Conservation (phyloP, 2,797 vertebrate genomes). For the Sebastes steindachneri region DNA sequence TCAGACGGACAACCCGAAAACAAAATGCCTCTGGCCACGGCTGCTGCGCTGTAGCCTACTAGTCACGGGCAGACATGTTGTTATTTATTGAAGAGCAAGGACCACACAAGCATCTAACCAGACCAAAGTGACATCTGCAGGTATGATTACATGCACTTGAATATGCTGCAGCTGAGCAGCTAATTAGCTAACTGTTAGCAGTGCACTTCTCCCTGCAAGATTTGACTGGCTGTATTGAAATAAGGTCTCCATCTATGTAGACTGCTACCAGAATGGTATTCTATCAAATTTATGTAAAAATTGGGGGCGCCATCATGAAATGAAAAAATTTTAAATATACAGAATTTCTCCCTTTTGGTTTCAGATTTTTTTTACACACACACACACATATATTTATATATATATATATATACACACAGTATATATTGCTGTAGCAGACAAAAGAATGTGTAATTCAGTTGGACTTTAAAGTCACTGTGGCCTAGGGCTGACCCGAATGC, state of each 20-base stretch:
- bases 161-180: not conserved
- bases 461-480: not conserved
- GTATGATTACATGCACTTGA: not conserved
- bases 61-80: not conserved
- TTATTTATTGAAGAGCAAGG: not conserved
- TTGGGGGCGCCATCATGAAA: not conserved
- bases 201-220: not conserved
- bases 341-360: not conserved
- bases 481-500: no score
- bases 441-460: not conserved
- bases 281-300: not conserved
- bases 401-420: not conserved
- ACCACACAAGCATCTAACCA: not conserved
- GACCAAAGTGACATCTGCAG: not conserved
- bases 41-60: no score
- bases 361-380: not conserved
- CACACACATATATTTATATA: not conserved
- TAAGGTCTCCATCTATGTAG: not conserved
- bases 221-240: not conserved
- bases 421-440: not conserved
- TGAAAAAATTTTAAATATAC: not conserved
- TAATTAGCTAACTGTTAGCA: not conserved
- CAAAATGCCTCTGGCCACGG: no score
- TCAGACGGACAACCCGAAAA: no score
- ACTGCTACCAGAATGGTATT: not conserved